Conservation (phyloP, 2,797 vertebrate species). For the Myiotriccus ornatus region DNA sequence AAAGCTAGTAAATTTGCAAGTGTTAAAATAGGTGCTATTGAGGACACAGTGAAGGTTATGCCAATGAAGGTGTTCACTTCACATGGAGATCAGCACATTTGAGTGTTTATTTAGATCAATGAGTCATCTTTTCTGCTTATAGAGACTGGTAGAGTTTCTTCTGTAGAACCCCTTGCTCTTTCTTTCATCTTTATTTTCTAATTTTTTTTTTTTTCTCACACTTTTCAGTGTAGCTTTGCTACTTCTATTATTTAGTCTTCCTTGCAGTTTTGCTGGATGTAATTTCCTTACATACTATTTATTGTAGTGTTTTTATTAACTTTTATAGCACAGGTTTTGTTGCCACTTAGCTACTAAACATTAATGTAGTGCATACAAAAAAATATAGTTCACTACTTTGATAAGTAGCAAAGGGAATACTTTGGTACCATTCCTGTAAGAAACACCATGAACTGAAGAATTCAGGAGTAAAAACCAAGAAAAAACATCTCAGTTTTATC, state of each 20-base stretch:
- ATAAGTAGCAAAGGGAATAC: neutral
- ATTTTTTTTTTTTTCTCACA: neutral
- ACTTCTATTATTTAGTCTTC: neutral
- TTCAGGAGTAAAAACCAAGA: neutral
- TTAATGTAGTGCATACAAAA: neutral
- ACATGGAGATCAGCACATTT: neutral
- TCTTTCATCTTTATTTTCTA: neutral
- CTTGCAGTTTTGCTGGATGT: neutral
- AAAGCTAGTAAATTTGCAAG: neutral
- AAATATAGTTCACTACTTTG: neutral
- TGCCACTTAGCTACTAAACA: neutral
- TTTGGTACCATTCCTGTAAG: neutral
- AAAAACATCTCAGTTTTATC: neutral
- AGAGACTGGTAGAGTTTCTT: neutral
- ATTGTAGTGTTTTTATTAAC: neutral
- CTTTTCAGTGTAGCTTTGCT: neutral
- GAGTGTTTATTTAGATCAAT: neutral
- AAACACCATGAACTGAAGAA: neutral
- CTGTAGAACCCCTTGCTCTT: neutral
- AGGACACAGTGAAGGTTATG: neutral
- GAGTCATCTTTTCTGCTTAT: neutral
- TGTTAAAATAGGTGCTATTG: neutral
- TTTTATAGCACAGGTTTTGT: neutral
- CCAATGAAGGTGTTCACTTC: neutral
- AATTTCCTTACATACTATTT: neutral